Evolutionary conservation across 2,888 invertebrate species (phyloP), one percentile per base, ranked within the genome.

Genomic region (Phyto melanocephala): DNA sequence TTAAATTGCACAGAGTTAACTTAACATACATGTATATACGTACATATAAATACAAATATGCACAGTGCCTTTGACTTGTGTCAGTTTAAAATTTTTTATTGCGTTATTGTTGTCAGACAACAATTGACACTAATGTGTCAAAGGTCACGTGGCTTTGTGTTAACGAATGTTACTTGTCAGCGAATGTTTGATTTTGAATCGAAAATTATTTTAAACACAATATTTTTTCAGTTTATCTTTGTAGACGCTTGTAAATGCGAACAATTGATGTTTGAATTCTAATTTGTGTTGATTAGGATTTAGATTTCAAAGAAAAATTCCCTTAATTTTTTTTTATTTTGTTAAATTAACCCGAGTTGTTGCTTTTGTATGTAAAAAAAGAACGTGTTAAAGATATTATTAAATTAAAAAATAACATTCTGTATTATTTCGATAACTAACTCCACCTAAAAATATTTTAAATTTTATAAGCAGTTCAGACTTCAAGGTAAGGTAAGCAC

Each of bases 111-210:
- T 65, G 58, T 47, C 47, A 60, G 63, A 47, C 40, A 84, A 85
- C 86, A 87, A 89, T 88, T 88, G 89, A 88, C 88, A 88, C 88
- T 89, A 89, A 89, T 89, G 89, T 89, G 88, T 88, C 88, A 88
- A 87, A 88, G 89, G 89, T 89, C 89, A 89, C 89, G 89, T 89
- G 89, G 83, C 89, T 33, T 85, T 88, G 86, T 86, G 86, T 76
- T 85, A 84, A 81, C 80, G 84, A 76, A 65, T 74, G 60, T 45
- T 74, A 45, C 33, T 74, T 80, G 47, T 67, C 24, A 74, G 40
- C 22, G 24, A 35, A 52, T 79, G 17, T 35, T 67, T 54, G 67
- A 72, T 56, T 77, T 60, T 28, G 15, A 47, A 62, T 77, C 62
- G 54, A 42, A 62, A 70, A 62, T 77, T 62, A 70, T 63, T 77